Conservation (phyloP, 2,888 invertebrate genomes). For the Lasius platythorax region DNA sequence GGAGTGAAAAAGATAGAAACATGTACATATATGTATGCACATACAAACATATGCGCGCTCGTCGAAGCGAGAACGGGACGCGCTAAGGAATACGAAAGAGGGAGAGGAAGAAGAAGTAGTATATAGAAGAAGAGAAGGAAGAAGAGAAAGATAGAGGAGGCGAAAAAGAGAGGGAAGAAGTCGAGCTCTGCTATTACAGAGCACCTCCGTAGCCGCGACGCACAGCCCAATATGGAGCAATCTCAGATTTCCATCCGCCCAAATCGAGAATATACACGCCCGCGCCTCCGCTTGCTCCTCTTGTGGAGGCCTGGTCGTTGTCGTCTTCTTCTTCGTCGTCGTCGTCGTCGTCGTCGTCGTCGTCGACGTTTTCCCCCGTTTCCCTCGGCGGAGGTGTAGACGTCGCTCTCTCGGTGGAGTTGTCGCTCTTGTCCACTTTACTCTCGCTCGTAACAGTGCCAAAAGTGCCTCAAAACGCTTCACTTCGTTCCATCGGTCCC, state of each 20-base stretch:
- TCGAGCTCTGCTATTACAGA: conserved; percentile 82
- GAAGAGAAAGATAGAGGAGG: conserved; percentile 27
- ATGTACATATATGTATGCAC: background rate
- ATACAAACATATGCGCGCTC: conserved; percentile 4
- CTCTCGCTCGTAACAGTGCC: conserved; percentile 79
- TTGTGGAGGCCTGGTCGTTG: conserved; percentile 60
- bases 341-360: conserved; percentile 45
- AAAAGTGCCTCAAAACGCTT: conserved; percentile 81
- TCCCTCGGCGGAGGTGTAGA: conserved; percentile 66
- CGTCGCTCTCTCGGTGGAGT: conserved; percentile 71
- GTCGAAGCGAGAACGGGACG: conserved; percentile 46
- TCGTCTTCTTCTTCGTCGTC: conserved; percentile 40
- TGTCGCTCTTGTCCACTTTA: conserved; percentile 73
- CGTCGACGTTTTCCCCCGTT: conserved; percentile 40
- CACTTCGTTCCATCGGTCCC: conserved; percentile 64
- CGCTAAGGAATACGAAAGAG: conserved; percentile 42
- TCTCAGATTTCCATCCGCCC: conserved; percentile 90
- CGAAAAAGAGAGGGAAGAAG: conserved; percentile 63
- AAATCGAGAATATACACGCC: conserved; percentile 88
- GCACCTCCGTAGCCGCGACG: conserved; percentile 81
- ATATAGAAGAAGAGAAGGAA: conserved; percentile 35
- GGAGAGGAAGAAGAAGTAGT: conserved; percentile 38
- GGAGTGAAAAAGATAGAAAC: conserved; percentile 16
- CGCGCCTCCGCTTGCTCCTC: conserved; percentile 80
- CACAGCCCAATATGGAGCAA: conserved; percentile 90